Conservation (phyloP, 1,140 invertebrate species). For the Pseudomyrmex dendroicus region DNA sequence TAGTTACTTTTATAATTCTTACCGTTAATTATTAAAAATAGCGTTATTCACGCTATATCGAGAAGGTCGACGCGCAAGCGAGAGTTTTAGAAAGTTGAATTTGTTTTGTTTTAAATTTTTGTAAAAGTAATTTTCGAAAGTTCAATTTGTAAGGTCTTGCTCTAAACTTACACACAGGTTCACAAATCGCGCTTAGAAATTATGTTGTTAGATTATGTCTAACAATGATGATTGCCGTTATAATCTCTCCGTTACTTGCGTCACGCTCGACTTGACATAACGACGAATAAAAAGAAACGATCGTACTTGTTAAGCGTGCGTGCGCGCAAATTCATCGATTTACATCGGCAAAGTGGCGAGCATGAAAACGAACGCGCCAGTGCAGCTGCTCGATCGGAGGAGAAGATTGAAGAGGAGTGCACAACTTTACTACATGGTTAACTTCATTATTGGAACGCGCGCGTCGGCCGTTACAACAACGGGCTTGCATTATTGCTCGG, state of each 20-base stretch:
- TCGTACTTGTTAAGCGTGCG: slow-evolving; percentile 20
- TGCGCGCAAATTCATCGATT: slow-evolving; percentile 59
- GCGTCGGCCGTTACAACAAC: slow-evolving; percentile 48
- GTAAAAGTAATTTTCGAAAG: not conserved
- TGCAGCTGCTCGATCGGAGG: slow-evolving; percentile 58
- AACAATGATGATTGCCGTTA: slow-evolving; percentile 60
- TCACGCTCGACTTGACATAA: slow-evolving; percentile 54
- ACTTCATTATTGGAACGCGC: slow-evolving; percentile 58
- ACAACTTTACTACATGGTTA: slow-evolving; percentile 58
- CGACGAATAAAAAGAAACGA: slow-evolving; percentile 37
- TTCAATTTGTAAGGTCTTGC: slow-evolving; percentile 1
- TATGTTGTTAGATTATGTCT: slow-evolving; percentile 55
- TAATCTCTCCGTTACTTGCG: slow-evolving; percentile 47
- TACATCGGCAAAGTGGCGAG: slow-evolving; percentile 60
- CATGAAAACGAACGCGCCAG: slow-evolving; percentile 40
- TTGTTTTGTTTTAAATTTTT: not conserved
- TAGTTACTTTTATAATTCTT: too few relatives aligned
- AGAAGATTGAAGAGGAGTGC: slow-evolving; percentile 59
- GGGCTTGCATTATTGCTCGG: slow-evolving; percentile 35
- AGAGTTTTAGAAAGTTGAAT: not conserved
- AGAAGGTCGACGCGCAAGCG: not conserved
- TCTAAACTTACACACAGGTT: slow-evolving; percentile 35
- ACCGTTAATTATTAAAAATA: too few relatives aligned
- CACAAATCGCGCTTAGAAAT: slow-evolving; percentile 28
- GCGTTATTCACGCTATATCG: not conserved